Percentiles rank a stretch among this genome's conserved stretches.
Conservation (phyloP, 2,797 vertebrate genomes). For the Capromys pilorides region DNA sequence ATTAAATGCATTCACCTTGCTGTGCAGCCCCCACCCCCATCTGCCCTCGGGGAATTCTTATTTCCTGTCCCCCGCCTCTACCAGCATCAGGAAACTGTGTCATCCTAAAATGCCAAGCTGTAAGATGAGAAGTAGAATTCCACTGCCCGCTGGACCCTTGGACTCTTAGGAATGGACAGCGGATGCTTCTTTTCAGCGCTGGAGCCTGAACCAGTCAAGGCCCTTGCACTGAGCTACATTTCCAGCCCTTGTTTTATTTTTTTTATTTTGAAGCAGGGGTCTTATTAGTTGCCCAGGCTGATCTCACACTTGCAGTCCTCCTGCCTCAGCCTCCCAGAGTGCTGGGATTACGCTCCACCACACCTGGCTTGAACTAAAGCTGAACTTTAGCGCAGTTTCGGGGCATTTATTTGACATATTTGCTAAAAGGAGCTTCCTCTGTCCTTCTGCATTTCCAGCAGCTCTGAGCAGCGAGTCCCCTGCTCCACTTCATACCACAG, state of each 20-base stretch:
- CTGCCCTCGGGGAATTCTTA: background rate
- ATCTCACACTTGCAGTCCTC: background rate
- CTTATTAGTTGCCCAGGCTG: background rate
- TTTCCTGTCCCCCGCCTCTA: too few relatives aligned
- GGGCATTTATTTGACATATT: accelerated
- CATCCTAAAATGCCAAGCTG: background rate
- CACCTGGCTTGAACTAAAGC: background rate
- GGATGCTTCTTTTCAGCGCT: background rate
- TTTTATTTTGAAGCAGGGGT: background rate
- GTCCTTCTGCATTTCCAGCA: slow-evolving; percentile 48
- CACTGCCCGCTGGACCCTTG: background rate
- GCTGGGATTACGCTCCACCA: background rate
- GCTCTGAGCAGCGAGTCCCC: slow-evolving; percentile 79
- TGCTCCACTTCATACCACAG: slow-evolving; percentile 84
- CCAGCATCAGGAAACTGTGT: background rate
- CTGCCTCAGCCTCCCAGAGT: background rate
- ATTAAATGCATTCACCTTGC: accelerated
- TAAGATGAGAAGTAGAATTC: background rate
- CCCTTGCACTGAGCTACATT: background rate
- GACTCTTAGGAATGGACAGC: background rate
- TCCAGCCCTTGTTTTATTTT: background rate
- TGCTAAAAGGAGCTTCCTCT: background rate
- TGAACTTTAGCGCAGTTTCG: background rate
- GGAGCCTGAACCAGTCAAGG: background rate
- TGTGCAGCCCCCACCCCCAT: background rate